Conservation (phyloP, 2,113 vertebrate genomes). For the Oxygymnocypris stewartii region DNA sequence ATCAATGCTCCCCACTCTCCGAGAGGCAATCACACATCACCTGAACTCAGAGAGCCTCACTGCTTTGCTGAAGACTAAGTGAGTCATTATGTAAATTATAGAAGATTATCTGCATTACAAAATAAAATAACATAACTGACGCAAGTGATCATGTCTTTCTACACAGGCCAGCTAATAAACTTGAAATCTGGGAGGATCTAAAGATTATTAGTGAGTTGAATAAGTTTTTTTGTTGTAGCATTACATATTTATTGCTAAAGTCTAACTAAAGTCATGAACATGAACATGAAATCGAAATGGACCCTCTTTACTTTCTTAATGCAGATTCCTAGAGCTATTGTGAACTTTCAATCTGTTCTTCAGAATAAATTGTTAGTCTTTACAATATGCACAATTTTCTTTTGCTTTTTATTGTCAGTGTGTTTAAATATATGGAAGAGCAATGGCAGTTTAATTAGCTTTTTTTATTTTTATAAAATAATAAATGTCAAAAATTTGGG, state of each 20-base stretch:
- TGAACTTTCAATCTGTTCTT: neutral
- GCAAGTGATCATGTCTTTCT: constrained; percentile 35
- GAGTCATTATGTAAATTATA: constrained; percentile 58
- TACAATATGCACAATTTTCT: neutral
- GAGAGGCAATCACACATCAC: constrained; percentile 87
- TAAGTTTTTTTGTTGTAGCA: neutral
- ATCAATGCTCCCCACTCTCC: constrained; percentile 93
- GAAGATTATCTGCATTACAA: neutral
- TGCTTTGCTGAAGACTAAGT: constrained; percentile 89
- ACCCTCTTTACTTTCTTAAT: neutral
- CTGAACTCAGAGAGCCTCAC: constrained; percentile 94
- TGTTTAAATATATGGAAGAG: neutral
- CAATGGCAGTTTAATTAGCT: neutral
- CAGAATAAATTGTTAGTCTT: neutral
- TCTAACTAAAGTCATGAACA: neutral
- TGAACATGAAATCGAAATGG: neutral
- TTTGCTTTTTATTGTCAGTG: neutral
- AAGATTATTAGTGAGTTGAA: constrained; percentile 94
- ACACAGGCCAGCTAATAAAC: constrained; percentile 89
- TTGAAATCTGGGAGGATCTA: constrained; percentile 98
- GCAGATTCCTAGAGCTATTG: neutral
- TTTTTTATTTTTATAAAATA: neutral
- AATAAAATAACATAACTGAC: neutral
- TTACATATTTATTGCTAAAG: neutral
- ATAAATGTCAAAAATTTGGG: neutral